Base-by-base conservation (phyloP, 1,140 invertebrate genomes). In the Diabrotica virgifera region DNA sequence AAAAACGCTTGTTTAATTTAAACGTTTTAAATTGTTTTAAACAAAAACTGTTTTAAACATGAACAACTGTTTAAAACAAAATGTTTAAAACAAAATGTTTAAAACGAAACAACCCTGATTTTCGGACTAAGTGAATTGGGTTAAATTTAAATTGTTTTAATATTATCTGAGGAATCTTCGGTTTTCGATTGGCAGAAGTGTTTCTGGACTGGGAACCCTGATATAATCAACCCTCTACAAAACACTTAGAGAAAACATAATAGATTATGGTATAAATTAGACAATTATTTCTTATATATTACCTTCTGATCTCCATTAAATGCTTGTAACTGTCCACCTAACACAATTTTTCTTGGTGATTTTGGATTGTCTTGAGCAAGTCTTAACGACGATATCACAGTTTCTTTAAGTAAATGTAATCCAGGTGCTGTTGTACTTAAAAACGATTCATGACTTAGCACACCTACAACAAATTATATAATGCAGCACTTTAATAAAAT, bases 361-460 rank as follows among this genome's bases (percentile, higher is more conserved):
- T 84, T 83, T 0, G 78, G 79, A 67, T 85, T 83, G 36, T 85
- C 82, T 35, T 82, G 80, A 5, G 85, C 83, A 5, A 87, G 70
- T 59, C 84, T 82, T 6, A 92, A 80, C 38, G 89, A 85, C 0
- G 86, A 83, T 11, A 91, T 82, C 0, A 94, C 82, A 11, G 89
- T 89, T 77, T 96, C 92, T 77, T 90, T 93, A 0, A 96, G 79
- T 5, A 89, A 76, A 70, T 90, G 85, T 0, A 95, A 77, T 5
- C 89, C 87, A n/a, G 86, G 84, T 0, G 89, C 83, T 40, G 86
- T 81, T 0, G 91, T 89, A 68, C 87, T 87, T 0, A 94, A 79
- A 72, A 86, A 90, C 6, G 91, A 92, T 53, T 89, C 86, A 69
- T 92, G 88, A 8, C 88, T 77, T 14, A 91, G 77, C 50, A 80